Conservation (phyloP, 1,140 invertebrate species). For the Formica selysi region DNA sequence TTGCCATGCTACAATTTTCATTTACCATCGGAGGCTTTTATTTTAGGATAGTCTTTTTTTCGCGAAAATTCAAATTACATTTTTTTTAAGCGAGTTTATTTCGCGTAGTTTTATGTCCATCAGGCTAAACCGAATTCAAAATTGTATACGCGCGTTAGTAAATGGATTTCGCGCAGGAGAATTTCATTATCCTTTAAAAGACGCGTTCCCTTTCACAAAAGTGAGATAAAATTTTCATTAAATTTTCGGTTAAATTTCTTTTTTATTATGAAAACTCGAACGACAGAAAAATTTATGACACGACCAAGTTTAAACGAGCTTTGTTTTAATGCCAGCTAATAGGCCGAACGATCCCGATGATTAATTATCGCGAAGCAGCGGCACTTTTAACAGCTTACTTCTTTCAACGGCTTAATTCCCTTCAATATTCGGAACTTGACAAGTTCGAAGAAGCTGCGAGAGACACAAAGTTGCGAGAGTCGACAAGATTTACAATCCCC, state of each 20-base stretch:
- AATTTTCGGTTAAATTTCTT: conserved; percentile 24
- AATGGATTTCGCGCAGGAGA: conserved; percentile 1
- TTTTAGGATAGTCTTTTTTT: conserved; percentile 44
- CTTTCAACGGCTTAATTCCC: conserved; percentile 52
- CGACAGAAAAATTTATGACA: conserved; percentile 29
- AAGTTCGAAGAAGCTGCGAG: neutral
- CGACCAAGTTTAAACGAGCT: conserved; percentile 32
- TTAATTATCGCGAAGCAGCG: conserved; percentile 42
- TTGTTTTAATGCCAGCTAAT: conserved; percentile 48
- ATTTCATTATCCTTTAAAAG: conserved; percentile 47
- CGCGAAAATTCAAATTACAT: conserved; percentile 41
- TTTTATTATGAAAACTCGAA: neutral
- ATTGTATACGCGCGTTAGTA: conserved; percentile 43
- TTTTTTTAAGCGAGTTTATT: conserved; percentile 52
- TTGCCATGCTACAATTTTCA: conserved; percentile 54
- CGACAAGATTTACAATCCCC: conserved; percentile 1
- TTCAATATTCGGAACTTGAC: conserved; percentile 37
- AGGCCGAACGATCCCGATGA: conserved; percentile 6
- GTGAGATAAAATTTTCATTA: conserved; percentile 35
- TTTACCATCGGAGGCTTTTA: conserved; percentile 12
- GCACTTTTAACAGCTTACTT: conserved; percentile 46
- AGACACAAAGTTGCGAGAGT: neutral
- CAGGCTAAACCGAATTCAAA: conserved; percentile 42
- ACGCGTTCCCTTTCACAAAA: conserved; percentile 8
- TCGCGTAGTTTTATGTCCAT: conserved; percentile 41